Conservation (phyloP, 1,140 invertebrate genomes). For the Bombus huntii region DNA sequence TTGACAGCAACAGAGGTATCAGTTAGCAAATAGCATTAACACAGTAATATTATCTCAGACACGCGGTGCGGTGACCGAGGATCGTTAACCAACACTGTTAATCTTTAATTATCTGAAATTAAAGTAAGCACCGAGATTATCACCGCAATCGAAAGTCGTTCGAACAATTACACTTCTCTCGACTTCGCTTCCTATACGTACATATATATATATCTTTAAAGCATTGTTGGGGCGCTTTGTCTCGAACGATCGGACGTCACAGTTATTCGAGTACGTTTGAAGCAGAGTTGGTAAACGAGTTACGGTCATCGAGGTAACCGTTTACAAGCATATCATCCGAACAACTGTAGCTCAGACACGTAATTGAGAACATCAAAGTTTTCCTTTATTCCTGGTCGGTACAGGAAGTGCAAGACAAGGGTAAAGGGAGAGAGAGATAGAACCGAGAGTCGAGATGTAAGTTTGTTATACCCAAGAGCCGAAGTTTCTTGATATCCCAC, state of each 20-base stretch:
- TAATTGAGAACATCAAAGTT: constrained; percentile 64
- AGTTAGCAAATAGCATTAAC: background rate
- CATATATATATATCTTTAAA: background rate
- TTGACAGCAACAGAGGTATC: background rate
- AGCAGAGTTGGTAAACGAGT: constrained; percentile 36
- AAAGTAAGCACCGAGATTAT: background rate
- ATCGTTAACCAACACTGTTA: background rate
- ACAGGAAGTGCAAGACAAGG: background rate
- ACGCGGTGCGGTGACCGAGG: too few relatives aligned
- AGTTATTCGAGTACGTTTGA: background rate
- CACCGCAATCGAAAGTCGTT: background rate
- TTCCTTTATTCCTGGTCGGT: constrained; percentile 57
- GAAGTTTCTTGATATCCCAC: constrained; percentile 57
- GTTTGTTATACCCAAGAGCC: constrained; percentile 59
- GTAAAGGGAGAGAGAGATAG: background rate
- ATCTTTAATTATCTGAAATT: background rate
- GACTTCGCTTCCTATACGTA: background rate
- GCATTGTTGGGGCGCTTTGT: background rate
- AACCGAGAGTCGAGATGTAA: constrained; percentile 51
- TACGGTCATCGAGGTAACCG: constrained; percentile 45
- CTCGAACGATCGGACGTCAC: background rate
- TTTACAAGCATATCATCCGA: constrained; percentile 50
- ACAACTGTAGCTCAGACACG: constrained; percentile 51
- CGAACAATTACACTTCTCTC: background rate
- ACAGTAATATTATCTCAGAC: background rate